Conservation (phyloP, 2,888 invertebrate species). For the Flexamia atlantica region DNA sequence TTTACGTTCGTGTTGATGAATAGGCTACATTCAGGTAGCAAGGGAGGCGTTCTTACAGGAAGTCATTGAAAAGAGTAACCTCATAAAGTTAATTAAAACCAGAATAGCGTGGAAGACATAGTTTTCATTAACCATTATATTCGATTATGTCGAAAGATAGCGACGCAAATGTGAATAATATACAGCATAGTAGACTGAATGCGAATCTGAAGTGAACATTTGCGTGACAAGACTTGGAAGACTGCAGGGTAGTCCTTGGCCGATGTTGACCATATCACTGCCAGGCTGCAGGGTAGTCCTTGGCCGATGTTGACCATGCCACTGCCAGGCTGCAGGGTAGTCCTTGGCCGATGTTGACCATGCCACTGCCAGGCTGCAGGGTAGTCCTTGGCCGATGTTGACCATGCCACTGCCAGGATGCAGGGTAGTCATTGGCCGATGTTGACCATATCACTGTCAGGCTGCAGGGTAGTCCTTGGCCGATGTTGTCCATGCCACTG, state of each 20-base stretch:
- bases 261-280: too few species aligned
- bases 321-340: too few species aligned
- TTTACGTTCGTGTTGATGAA: neutral
- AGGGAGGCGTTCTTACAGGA: neutral
- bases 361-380: too few species aligned
- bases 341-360: too few species aligned
- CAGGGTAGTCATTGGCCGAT: too few species aligned
- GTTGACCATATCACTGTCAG: too few species aligned
- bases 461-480: too few species aligned
- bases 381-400: too few species aligned
- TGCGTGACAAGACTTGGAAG: neutral
- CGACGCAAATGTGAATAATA: constrained; percentile 20
- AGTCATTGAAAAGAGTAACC: neutral
- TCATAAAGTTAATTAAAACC: constrained; percentile 13
- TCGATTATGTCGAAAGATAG: neutral
- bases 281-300: too few species aligned
- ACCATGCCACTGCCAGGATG: too few species aligned
- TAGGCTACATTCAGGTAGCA: neutral
- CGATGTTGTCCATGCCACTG: too few species aligned
- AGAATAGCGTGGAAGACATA: constrained; percentile 14
- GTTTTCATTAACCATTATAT: constrained; percentile 1
- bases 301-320: too few species aligned
- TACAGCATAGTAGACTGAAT: neutral
- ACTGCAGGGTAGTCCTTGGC: neutral
- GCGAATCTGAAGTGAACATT: neutral